Conservation (phyloP, 2,888 invertebrate genomes). For the Amphipoea lucens region DNA sequence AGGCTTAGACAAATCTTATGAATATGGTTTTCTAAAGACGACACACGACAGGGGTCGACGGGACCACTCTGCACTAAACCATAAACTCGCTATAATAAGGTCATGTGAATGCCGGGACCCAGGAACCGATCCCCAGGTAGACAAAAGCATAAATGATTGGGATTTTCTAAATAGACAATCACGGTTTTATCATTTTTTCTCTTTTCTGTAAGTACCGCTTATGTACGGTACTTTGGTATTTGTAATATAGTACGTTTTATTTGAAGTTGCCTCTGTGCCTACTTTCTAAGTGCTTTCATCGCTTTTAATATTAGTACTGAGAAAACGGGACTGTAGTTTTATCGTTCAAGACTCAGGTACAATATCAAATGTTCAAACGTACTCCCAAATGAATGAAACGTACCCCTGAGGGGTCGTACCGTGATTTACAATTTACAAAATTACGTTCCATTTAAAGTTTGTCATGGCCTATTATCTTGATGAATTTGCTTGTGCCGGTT, state of each 20-base stretch:
- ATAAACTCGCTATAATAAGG: conserved; percentile 46
- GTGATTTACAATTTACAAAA: conserved; percentile 79
- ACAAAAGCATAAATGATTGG: conserved; percentile 45
- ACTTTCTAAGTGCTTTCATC: conserved; percentile 23
- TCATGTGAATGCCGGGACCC: conserved; percentile 31
- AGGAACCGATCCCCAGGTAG: conserved; percentile 38
- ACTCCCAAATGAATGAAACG: conserved; percentile 73
- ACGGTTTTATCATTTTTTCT: conserved; percentile 42
- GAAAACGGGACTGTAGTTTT: conserved; percentile 6
- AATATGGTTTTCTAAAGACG: conserved; percentile 32
- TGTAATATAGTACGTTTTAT: conserved; percentile 27
- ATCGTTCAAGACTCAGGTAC: conserved; percentile 63
- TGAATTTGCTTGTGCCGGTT: conserved; percentile 40
- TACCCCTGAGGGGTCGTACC: conserved; percentile 69
- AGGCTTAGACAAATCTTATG: conserved; percentile 29
- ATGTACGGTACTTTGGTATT: conserved; percentile 12
- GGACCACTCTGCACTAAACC: conserved; percentile 48
- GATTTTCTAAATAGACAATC: conserved; percentile 44
- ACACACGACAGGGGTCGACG: conserved; percentile 20
- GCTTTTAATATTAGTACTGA: conserved; percentile 29
- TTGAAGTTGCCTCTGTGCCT: conserved; percentile 22
- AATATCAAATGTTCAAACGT: conserved; percentile 74
- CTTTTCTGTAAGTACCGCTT: conserved; percentile 25
- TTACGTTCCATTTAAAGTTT: conserved; percentile 78
- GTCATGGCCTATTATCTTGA: conserved; percentile 60